Base-by-base conservation (phyloP, 2,888 invertebrate species). In the Melangyna quadrimaculata region DNA sequence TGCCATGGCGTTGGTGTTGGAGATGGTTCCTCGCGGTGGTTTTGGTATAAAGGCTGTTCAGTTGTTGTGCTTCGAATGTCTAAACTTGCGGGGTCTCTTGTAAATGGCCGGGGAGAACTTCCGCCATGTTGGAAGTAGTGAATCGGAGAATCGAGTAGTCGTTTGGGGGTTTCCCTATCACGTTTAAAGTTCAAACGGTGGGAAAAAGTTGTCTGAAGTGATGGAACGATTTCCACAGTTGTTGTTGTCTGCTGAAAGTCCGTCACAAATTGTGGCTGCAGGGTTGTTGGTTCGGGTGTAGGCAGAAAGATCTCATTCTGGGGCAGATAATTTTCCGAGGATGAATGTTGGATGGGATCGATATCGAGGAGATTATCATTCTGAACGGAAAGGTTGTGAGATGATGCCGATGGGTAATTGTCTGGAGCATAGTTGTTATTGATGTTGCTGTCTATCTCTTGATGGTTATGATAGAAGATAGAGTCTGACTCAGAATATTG, bases 101-200 rank as follows among this genome's bases (percentile, higher is more conserved):
- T 93, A 63, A 93, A 93, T 88, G 94, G 94, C 79, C 89, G 87
- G 0, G 94, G 93, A 0, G 93, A 93, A 88, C 92, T 93, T 29
- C 93, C 93, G 4, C 81, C 79, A 8, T 74, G 43, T 7, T 69
- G 48, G 1, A 77, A 35, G 88, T 94, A 94, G 48, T 93, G 91
- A 55, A 94, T 92, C n/a, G 94, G 94, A 3, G 94, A 94, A 89
- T 94, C 94, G 24, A 94, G 93, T 55, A 93, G 91, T 79, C 90
- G 88, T 55, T 91, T 91, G 4, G 92, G 92, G 0, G 92, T 92
- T 48, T 91, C 90, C n/a, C 92, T 88, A 45, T 90, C 89, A 2
- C 83, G 87, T 59, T 78, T 88, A 10, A 69, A 67, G 45, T 81
- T 84, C 27, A 84, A 22, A 6, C 83, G 67, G 9, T 78, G 88